These are phyloP conservation scores for Aphidius gifuensis DNA, from an alignment of 1,140 invertebrate genomes.

Conservation along the genomic window DNA sequence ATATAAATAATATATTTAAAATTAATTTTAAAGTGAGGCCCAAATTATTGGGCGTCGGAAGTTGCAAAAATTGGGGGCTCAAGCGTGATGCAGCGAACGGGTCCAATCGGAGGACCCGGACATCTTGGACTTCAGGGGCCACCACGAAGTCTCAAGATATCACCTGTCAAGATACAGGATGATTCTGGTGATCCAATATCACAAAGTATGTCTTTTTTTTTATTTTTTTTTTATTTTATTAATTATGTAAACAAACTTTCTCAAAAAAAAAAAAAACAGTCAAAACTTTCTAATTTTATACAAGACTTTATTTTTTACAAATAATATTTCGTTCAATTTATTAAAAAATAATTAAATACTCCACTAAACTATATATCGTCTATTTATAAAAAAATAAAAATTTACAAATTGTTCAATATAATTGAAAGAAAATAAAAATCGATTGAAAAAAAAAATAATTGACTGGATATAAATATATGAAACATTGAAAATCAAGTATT, in stretches of 20 bases:
- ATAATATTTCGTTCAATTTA: too few relatives aligned
- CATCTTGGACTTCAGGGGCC: conserved; percentile 51
- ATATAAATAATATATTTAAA: background rate
- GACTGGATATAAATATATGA: too few relatives aligned
- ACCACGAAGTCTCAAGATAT: conserved; percentile 58
- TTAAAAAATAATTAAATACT: too few relatives aligned
- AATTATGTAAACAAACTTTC: background rate
- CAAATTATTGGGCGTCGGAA: conserved; percentile 22
- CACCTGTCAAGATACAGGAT: conserved; percentile 58
- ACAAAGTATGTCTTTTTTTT: conserved; percentile 54
- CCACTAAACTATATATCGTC: too few relatives aligned
- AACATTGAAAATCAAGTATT: too few relatives aligned
- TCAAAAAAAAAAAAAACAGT: background rate
- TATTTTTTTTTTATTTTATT: conserved; percentile 1
- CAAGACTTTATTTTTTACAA: too few relatives aligned
- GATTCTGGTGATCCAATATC: conserved; percentile 56
- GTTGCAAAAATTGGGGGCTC: conserved; percentile 42
- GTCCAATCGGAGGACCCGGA: conserved; percentile 44
- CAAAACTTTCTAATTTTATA: background rate
- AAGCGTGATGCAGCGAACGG: conserved; percentile 45
- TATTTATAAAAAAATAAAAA: too few relatives aligned
- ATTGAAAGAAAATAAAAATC: too few relatives aligned
- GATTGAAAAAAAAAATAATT: too few relatives aligned
- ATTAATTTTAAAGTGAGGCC: conserved; percentile 11
- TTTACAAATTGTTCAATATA: too few relatives aligned